Percentiles rank a stretch among this genome's conserved stretches.
phyloP scores from a whole-genome alignment of 2,888 invertebrate species.

The Danaus chrysippus region DNA sequence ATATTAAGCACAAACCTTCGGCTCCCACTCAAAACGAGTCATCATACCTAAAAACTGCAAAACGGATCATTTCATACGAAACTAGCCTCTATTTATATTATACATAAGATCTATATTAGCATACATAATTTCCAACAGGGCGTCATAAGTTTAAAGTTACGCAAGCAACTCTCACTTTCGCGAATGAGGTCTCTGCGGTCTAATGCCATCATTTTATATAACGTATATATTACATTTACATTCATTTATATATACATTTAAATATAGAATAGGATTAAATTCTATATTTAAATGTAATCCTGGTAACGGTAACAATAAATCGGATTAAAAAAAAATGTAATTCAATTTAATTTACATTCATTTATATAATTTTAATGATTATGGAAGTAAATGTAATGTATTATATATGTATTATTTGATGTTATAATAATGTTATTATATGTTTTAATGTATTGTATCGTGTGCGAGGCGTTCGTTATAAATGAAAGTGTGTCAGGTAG shows the following conservation, averaged over 20 bases:
- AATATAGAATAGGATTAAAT: neutral
- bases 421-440: too few species aligned
- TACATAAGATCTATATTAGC: neutral
- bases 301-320: too few species aligned
- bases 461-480: too few species aligned
- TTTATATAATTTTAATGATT: too few species aligned
- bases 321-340: too few species aligned
- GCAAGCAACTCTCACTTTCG: slow-evolving; percentile 77
- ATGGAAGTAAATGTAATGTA: too few species aligned
- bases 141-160: slow-evolving; percentile 60
- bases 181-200: slow-evolving; percentile 53
- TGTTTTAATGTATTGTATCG: too few species aligned
- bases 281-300: too few species aligned
- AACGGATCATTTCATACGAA: too few species aligned
- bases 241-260: slow-evolving; percentile 17
- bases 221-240: slow-evolving; percentile 17
- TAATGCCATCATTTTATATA: slow-evolving; percentile 53
- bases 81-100: neutral
- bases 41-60: slow-evolving; percentile 31
- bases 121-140: slow-evolving; percentile 46
- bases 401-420: too few species aligned
- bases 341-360: too few species aligned
- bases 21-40: slow-evolving; percentile 29
- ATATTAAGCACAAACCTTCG: slow-evolving; percentile 21
- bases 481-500: too few species aligned